Evolutionary conservation across 2,888 invertebrate genomes (phyloP).

Genomic region (Amiota communis): DNA sequence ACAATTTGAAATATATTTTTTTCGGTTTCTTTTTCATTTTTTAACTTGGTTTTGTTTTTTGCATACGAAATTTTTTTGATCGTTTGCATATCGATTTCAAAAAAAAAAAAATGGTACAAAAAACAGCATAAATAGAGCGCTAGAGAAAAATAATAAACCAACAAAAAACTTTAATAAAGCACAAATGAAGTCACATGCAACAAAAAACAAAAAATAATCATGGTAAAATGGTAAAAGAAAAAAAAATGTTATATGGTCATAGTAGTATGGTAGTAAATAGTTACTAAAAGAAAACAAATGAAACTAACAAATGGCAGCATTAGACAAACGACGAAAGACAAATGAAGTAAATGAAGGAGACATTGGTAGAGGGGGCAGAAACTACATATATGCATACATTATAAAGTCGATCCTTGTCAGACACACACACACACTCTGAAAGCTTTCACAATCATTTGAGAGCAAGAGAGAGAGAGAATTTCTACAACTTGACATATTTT

Average conservation of each 20-base stretch:
- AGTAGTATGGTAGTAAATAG: not conserved
- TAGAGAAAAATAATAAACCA: slow-evolving; percentile 35
- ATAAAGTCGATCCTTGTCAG: too few species aligned
- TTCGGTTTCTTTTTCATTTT: not conserved
- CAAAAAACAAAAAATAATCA: slow-evolving; percentile 41
- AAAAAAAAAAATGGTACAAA: slow-evolving; percentile 27
- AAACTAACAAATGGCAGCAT: slow-evolving; percentile 13
- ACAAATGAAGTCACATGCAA: slow-evolving; percentile 23
- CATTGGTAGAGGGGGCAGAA: not conserved
- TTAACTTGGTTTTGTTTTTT: slow-evolving; percentile 33
- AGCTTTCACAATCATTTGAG: slow-evolving; percentile 59
- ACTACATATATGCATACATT: not conserved
- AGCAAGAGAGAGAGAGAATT: slow-evolving; percentile 61
- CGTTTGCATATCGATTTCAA: slow-evolving; percentile 56
- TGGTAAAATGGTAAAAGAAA: slow-evolving; percentile 16
- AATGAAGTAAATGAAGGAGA: too few species aligned
- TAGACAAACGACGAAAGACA: not conserved
- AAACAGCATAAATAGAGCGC: slow-evolving; percentile 51
- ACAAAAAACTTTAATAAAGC: slow-evolving; percentile 32
- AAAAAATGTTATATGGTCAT: not conserved
- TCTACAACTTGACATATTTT: slow-evolving; percentile 63
- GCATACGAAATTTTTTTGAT: slow-evolving; percentile 52
- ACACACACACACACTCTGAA: slow-evolving; percentile 38
- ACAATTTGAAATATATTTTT: slow-evolving; percentile 26
- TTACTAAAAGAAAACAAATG: slow-evolving; percentile 26